Evolutionary conservation across 1,140 invertebrate species (phyloP).

Genomic region (Wiebesia pumilae): DNA sequence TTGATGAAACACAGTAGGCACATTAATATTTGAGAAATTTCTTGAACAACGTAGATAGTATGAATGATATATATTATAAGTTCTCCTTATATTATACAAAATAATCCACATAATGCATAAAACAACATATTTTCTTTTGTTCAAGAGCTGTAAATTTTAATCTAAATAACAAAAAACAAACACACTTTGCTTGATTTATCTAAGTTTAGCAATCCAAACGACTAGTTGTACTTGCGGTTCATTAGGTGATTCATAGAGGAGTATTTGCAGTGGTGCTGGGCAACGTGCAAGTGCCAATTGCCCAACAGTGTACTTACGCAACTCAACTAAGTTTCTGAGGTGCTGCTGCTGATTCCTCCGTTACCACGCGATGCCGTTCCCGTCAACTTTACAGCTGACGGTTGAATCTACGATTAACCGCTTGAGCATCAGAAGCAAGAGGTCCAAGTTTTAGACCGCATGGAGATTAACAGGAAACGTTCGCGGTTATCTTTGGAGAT

Average conservation of each 20-base stretch:
- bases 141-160: neutral
- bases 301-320: conserved; percentile 47
- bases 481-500: conserved; percentile 52
- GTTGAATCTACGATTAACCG: conserved; percentile 38
- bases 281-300: conserved; percentile 14
- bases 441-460: conserved; percentile 49
- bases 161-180: neutral
- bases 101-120: too few relatives aligned
- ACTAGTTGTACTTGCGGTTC: neutral
- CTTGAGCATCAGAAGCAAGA: neutral
- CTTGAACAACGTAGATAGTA: too few relatives aligned
- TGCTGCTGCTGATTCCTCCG: neutral
- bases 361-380: neutral
- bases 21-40: too few relatives aligned
- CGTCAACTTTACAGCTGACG: conserved; percentile 46
- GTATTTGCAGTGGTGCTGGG: conserved; percentile 26
- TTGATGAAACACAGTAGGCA: too few relatives aligned
- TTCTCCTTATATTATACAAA: too few relatives aligned
- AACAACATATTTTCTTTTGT: neutral
- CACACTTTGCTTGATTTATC: neutral
- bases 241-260: conserved; percentile 31
- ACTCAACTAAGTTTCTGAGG: conserved; percentile 24
- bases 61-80: too few relatives aligned
- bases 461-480: conserved; percentile 48
- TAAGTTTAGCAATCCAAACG: neutral